Evolutionary conservation across 2,113 vertebrate genomes (phyloP).

Genomic region (Corythaixoides concolor): DNA sequence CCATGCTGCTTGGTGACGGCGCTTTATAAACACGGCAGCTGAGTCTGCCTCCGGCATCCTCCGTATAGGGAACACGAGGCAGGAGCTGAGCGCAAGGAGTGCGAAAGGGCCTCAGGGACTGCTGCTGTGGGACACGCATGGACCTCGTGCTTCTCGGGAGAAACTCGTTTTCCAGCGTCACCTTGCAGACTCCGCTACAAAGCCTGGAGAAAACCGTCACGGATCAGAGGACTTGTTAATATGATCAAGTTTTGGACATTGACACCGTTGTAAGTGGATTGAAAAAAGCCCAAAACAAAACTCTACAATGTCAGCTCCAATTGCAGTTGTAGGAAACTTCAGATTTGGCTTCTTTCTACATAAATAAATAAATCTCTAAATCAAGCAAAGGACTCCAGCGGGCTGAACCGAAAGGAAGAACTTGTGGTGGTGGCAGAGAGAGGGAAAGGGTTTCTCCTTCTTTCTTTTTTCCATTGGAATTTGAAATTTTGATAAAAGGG

Average conservation of each 20-base stretch:
- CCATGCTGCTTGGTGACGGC: background rate
- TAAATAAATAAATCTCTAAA: background rate
- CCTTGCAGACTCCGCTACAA: background rate
- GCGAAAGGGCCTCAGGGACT: fast-evolving
- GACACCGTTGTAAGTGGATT: background rate
- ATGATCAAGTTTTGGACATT: background rate
- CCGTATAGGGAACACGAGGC: fast-evolving
- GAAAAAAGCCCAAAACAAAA: background rate
- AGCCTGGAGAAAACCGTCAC: background rate
- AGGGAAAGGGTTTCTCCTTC: background rate
- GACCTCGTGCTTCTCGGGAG: background rate
- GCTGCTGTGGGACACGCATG: background rate
- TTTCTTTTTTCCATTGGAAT: background rate
- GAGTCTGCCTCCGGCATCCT: background rate
- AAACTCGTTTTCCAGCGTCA: background rate
- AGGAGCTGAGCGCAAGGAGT: background rate
- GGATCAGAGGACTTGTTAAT: background rate
- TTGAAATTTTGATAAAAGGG: background rate
- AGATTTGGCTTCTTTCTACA: background rate
- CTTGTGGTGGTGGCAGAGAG: background rate
- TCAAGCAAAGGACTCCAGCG: background rate
- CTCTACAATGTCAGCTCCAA: background rate
- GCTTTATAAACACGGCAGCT: fast-evolving
- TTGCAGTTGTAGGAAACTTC: background rate
- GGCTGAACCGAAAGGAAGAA: background rate